phyloP scores from a whole-genome alignment of 1,140 invertebrate genomes.

The Coenobita brevimanus region DNA sequence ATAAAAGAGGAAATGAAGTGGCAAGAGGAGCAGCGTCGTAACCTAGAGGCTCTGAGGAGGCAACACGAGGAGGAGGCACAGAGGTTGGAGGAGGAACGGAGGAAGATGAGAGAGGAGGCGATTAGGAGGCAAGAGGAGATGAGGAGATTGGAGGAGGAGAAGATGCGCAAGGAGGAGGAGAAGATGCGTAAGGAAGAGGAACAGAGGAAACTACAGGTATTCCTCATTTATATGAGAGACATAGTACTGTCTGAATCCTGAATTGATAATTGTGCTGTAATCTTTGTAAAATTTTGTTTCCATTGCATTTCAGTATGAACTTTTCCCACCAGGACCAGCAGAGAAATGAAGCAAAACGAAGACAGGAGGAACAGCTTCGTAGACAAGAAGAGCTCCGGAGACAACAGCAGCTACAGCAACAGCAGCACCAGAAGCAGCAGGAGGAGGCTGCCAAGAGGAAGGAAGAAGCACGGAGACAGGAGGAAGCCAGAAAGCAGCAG shows the following conservation, averaged over 20 bases:
- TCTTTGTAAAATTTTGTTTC: neutral
- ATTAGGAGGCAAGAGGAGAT: constrained; percentile 68
- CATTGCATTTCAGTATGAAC: neutral
- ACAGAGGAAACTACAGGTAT: constrained; percentile 56
- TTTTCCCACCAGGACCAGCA: constrained; percentile 37
- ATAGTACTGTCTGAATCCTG: too few relatives aligned
- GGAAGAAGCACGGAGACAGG: constrained; percentile 60
- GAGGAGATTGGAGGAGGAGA: constrained; percentile 70
- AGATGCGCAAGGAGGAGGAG: constrained; percentile 64
- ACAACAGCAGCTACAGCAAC: constrained; percentile 45
- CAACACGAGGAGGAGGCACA: constrained; percentile 64
- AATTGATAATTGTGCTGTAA: too few relatives aligned
- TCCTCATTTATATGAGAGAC: too few relatives aligned
- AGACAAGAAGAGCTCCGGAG: constrained; percentile 50
- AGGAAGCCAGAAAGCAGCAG: constrained; percentile 41
- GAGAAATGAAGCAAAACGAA: constrained; percentile 46
- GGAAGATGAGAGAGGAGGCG: constrained; percentile 58
- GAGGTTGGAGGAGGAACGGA: constrained; percentile 66
- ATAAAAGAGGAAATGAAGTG: constrained; percentile 52
- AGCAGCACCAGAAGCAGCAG: constrained; percentile 41
- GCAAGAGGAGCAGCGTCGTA: constrained; percentile 68
- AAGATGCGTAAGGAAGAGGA: constrained; percentile 63
- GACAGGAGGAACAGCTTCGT: constrained; percentile 54
- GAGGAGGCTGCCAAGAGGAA: constrained; percentile 57
- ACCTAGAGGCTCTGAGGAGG: constrained; percentile 52